Evolutionary conservation across 2,113 vertebrate species (phyloP), one percentile per base, ranked within the genome.

Genomic region (Scomber scombrus): DNA sequence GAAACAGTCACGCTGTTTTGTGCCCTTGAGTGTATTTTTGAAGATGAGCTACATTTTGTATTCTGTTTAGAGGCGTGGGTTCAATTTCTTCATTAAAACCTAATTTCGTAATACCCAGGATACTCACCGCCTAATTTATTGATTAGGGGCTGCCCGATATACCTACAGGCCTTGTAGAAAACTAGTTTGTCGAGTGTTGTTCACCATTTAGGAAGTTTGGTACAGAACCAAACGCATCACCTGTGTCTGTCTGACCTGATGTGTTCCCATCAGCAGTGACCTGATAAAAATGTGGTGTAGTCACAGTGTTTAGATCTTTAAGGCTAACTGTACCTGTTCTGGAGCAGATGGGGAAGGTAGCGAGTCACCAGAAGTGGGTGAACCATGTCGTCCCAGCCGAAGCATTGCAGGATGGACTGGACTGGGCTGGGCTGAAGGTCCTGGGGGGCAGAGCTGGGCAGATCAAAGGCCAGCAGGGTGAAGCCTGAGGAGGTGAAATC

Each of bases 331-430:
- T 81, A 98, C 98, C 97, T 96, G 92, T 97, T 98, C 86, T 97
- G 95, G 64, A 99, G 96, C 55, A 98, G 90, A 82, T 98, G 97
- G 80, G 95, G 96, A 76, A 99, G 95, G 69, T 97, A 99, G 91
- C 97, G 96, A 70, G 97, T 96, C 50, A 97, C 96, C 57, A 99
- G 93, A 49, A 96, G 92, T 19, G 97, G 97, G 64, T 95, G 95
- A 80, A 98, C 94, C 96, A 98, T 97, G 83, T 99, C 97, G 85
- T 99, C 98, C 98, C 97, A 99, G 82, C 96, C 97, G 75, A 99
- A 99, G 72, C 95, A 93, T 1, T 97, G 96, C 95, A 99, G 95
- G 91, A 98, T 95, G 77, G 96, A 94, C 66, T 95, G 86, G 80
- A 97, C 88, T 0, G 98, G 97, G 81, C 95, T 96, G 67, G 97